Conservation (phyloP, 2,888 invertebrate genomes). For the Drosophila vallismaia region DNA sequence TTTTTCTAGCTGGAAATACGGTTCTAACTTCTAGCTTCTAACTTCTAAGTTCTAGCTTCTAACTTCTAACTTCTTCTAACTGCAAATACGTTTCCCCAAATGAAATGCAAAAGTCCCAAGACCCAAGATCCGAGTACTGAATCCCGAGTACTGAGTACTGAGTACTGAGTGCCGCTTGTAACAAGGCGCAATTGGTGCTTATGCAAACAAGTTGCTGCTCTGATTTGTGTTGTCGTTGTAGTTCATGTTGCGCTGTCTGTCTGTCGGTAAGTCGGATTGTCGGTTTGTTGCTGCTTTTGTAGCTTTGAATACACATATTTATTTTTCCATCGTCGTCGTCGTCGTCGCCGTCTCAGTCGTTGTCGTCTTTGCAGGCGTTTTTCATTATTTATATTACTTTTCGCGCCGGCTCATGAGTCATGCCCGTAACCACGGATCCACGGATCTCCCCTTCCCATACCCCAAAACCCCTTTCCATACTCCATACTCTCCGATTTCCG, state of each 20-base stretch:
- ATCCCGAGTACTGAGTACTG: neutral
- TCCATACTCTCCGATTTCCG: neutral
- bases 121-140: neutral
- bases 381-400: constrained; percentile 61
- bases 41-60: too few relatives aligned
- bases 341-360: constrained; percentile 1
- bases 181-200: constrained; percentile 56
- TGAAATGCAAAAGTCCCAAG: neutral
- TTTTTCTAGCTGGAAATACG: too few relatives aligned
- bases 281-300: constrained; percentile 18
- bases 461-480: neutral
- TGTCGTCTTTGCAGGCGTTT: constrained; percentile 60
- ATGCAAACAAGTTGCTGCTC: constrained; percentile 68
- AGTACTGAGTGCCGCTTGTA: neutral
- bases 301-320: constrained; percentile 49
- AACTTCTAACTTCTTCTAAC: too few relatives aligned
- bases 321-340: constrained; percentile 42
- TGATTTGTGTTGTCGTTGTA: constrained; percentile 24
- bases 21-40: too few relatives aligned
- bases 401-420: constrained; percentile 72
- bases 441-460: constrained; percentile 1
- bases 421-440: constrained; percentile 33
- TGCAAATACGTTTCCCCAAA: neutral
- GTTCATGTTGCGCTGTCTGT: constrained; percentile 10
- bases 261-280: neutral